Evolutionary conservation across 2,113 vertebrate species (phyloP).

Genomic region (Eulemur rufifrons): DNA sequence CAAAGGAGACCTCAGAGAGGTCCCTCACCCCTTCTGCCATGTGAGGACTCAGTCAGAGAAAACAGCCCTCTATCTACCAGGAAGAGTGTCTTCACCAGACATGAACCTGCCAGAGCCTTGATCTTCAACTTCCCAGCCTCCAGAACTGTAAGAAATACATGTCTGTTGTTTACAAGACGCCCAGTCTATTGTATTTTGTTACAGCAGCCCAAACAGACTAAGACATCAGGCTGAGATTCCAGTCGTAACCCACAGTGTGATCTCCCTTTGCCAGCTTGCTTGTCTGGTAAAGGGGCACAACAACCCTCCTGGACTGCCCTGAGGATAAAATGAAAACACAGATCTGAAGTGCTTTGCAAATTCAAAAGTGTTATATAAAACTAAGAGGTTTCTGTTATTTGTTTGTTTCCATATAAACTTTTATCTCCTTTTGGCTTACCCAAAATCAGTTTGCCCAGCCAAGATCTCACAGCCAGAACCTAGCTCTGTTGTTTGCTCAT

Average conservation of each 20-base stretch:
- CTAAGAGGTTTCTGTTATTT: background rate
- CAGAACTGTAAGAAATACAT: background rate
- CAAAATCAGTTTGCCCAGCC: background rate
- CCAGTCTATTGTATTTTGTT: too few species aligned
- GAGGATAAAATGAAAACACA: background rate
- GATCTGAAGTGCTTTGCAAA: background rate
- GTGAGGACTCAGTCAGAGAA: background rate
- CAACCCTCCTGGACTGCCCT: background rate
- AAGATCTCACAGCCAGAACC: background rate
- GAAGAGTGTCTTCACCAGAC: background rate
- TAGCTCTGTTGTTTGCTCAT: background rate
- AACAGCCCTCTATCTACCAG: background rate
- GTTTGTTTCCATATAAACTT: background rate
- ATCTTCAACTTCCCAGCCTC: background rate
- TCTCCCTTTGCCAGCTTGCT: background rate
- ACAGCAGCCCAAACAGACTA: background rate
- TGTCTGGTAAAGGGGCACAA: background rate
- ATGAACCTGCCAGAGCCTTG: background rate
- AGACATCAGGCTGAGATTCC: background rate
- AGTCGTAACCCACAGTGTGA: background rate
- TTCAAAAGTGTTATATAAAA: background rate
- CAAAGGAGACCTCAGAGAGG: background rate
- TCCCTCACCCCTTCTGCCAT: background rate
- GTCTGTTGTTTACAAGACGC: background rate
- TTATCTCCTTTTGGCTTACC: background rate